Conservation (phyloP, 2,888 invertebrate genomes). For the Nomada ferruginata region DNA sequence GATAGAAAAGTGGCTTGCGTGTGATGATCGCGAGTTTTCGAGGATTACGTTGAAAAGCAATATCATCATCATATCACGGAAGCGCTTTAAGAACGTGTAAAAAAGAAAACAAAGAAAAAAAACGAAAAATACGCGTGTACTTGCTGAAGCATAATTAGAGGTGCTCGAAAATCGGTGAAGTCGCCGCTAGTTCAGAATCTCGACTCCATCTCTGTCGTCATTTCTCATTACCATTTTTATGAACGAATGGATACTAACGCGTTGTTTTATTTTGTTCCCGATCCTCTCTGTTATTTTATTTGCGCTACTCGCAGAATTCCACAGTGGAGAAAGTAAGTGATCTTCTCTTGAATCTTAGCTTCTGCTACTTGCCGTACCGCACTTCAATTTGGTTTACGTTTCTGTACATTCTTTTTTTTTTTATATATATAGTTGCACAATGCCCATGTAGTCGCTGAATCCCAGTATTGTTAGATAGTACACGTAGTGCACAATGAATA, state of each 20-base stretch:
- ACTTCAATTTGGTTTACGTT: slow-evolving; percentile 65
- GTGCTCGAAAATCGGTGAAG: slow-evolving; percentile 74
- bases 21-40: slow-evolving; percentile 73
- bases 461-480: slow-evolving; percentile 24
- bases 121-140: slow-evolving; percentile 13
- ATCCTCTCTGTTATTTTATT: slow-evolving; percentile 84
- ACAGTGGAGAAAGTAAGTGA: slow-evolving; percentile 98
- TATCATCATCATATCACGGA: slow-evolving; percentile 38
- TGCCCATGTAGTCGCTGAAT: slow-evolving; percentile 67
- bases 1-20: slow-evolving; percentile 68
- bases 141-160: slow-evolving; percentile 23
- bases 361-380: slow-evolving; percentile 73
- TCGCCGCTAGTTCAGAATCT: slow-evolving; percentile 67
- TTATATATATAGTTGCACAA: slow-evolving; percentile 67
- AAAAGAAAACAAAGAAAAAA: slow-evolving; percentile 5
- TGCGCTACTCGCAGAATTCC: slow-evolving; percentile 91
- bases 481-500: slow-evolving; percentile 62
- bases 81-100: slow-evolving; percentile 28
- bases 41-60: slow-evolving; percentile 46
- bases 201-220: slow-evolving; percentile 72
- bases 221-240: slow-evolving; percentile 74
- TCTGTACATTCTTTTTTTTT: slow-evolving; percentile 56
- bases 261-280: slow-evolving; percentile 84
- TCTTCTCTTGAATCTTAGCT: slow-evolving; percentile 79
- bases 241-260: slow-evolving; percentile 82